Conservation (phyloP, 2,797 vertebrate species). For the Helarctos malayanus region DNA sequence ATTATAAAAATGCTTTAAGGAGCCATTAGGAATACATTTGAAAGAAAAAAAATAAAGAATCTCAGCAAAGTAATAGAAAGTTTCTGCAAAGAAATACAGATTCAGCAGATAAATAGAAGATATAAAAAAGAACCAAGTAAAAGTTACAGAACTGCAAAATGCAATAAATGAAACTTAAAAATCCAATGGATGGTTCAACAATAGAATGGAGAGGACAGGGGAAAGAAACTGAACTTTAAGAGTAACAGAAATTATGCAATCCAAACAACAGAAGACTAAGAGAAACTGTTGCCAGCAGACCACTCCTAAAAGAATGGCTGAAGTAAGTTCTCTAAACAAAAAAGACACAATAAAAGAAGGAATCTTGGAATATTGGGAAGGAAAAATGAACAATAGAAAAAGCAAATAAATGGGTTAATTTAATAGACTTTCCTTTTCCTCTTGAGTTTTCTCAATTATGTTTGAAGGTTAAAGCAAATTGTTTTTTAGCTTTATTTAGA, state of each 20-base stretch:
- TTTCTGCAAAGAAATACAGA: background rate
- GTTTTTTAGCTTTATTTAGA: background rate
- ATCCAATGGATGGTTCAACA: background rate
- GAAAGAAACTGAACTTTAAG: background rate
- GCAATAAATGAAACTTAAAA: background rate
- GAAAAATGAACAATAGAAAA: background rate
- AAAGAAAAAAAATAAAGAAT: background rate
- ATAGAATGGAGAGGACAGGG: background rate
- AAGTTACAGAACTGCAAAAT: slow-evolving; percentile 25
- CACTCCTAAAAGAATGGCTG: background rate
- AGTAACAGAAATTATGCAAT: background rate
- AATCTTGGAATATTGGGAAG: background rate
- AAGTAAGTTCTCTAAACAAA: background rate
- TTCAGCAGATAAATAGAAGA: background rate
- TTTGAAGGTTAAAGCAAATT: background rate
- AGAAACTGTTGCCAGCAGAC: background rate
- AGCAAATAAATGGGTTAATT: background rate
- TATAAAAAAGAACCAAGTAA: background rate
- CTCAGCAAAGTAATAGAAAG: background rate
- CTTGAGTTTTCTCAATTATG: background rate
- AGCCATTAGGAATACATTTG: slow-evolving; percentile 5
- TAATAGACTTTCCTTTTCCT: background rate
- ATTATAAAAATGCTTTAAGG: background rate
- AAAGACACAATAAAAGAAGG: background rate
- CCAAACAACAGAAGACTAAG: background rate